phyloP scores from a whole-genome alignment of 2,797 vertebrate species.

The Rhynchonycteris naso region DNA sequence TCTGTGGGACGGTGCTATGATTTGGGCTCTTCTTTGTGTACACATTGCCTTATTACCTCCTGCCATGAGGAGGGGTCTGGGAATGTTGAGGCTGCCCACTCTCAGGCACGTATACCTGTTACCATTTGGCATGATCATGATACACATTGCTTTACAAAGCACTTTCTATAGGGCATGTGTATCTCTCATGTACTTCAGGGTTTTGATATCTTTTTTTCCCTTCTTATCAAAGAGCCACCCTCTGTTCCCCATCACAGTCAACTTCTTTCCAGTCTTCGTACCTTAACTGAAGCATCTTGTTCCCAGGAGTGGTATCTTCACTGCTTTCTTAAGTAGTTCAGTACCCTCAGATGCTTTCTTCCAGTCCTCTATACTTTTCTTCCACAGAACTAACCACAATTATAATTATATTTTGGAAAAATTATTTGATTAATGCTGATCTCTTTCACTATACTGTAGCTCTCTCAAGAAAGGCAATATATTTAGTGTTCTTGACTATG shows the following conservation, averaged over 20 bases:
- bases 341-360: neutral
- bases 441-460: neutral
- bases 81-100: accelerated
- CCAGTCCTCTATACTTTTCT: neutral
- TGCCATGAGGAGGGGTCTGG: neutral
- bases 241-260: accelerated
- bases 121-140: neutral
- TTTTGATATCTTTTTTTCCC: neutral
- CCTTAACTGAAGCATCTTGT: neutral
- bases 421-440: neutral
- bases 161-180: neutral
- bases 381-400: neutral
- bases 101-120: neutral
- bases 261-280: neutral
- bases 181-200: neutral
- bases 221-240: neutral
- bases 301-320: neutral
- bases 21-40: neutral
- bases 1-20: accelerated
- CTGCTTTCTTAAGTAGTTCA: neutral
- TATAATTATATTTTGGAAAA: neutral
- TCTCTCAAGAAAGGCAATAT: neutral
- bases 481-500: neutral
- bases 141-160: neutral
- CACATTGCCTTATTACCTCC: neutral